Conservation (phyloP, 2,888 invertebrate genomes). For the Phyllotreta cruciferae region DNA sequence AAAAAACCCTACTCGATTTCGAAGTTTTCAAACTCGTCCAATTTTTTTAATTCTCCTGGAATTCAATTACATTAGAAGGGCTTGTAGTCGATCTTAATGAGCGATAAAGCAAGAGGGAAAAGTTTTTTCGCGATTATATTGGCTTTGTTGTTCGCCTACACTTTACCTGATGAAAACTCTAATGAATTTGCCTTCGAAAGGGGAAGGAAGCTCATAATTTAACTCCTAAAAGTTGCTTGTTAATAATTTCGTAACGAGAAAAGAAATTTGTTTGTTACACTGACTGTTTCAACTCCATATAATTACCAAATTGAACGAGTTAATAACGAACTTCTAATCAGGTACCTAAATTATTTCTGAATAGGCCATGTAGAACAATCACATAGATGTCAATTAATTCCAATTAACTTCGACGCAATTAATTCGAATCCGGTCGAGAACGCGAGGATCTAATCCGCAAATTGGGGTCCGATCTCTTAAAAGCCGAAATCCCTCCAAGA, state of each 20-base stretch:
- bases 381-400: neutral
- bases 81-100: conserved; percentile 15
- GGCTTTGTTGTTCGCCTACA: conserved; percentile 19
- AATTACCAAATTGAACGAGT: too few relatives aligned
- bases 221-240: conserved; percentile 7
- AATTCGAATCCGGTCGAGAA: conserved; percentile 12
- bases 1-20: conserved; percentile 7
- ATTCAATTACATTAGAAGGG: conserved; percentile 21
- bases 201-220: conserved; percentile 18
- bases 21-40: conserved; percentile 11
- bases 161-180: conserved; percentile 22
- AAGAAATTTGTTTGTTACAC: neutral
- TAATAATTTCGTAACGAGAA: conserved; percentile 7
- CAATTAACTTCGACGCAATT: conserved; percentile 12
- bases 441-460: conserved; percentile 14
- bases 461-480: conserved; percentile 10
- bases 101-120: conserved; percentile 18
- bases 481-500: conserved; percentile 6
- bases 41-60: conserved; percentile 15
- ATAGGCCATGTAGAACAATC: neutral
- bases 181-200: conserved; percentile 5
- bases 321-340: too few relatives aligned
- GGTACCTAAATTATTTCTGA: too few relatives aligned
- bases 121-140: conserved; percentile 19
- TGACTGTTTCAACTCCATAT: too few relatives aligned